A percentile compares a stretch with the other conserved stretches of the same genome.
phyloP scores from a whole-genome alignment of 2,888 invertebrate genomes.

The Kuschelorhynchus macadamiae region DNA sequence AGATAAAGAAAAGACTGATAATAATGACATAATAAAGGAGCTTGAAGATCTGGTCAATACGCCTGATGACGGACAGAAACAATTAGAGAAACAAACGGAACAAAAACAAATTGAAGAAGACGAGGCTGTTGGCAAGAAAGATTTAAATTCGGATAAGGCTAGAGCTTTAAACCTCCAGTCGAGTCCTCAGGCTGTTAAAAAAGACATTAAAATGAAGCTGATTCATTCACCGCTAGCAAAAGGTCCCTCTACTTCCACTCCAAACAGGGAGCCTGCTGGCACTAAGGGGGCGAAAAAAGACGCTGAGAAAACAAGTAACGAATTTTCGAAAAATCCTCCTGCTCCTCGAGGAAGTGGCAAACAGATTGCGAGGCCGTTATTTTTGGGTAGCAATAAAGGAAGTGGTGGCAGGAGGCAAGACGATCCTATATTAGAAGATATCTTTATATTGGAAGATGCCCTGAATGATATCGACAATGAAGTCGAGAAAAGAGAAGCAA shows the following conservation, averaged over 20 bases:
- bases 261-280: neutral
- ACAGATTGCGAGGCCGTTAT: too few relatives aligned
- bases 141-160: too few relatives aligned
- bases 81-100: neutral
- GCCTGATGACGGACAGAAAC: neutral
- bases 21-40: constrained; percentile 8
- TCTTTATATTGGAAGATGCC: constrained; percentile 18
- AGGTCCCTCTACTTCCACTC: neutral
- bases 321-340: too few relatives aligned
- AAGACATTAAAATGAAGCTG: constrained; percentile 11
- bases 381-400: too few relatives aligned
- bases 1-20: too few relatives aligned
- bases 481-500: neutral
- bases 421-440: constrained; percentile 9
- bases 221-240: neutral
- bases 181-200: constrained; percentile 11
- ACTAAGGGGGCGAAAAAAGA: neutral
- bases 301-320: neutral
- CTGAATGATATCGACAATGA: constrained; percentile 1
- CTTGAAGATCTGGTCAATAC: constrained; percentile 1
- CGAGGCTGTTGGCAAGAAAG: neutral
- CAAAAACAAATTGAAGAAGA: too few relatives aligned
- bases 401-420: neutral
- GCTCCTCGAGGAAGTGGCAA: too few relatives aligned
- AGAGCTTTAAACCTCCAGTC: neutral